phyloP scores from a whole-genome alignment of 2,888 invertebrate species.

The Pseudolycoriella hygida region DNA sequence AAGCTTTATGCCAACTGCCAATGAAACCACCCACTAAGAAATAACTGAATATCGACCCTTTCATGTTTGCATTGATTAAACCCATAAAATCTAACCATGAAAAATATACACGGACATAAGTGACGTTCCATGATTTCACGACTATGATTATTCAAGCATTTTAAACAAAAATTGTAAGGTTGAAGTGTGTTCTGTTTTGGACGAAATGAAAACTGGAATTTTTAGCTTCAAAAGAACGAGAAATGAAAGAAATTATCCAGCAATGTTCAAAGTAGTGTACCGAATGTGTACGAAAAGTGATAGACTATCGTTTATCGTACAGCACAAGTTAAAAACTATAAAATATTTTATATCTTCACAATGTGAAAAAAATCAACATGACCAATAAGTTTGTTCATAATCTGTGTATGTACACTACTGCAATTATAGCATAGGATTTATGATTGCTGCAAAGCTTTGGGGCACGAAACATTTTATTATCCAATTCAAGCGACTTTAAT shows the following conservation, averaged over 20 bases:
- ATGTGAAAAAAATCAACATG: no score
- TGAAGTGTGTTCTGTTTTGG: neutral
- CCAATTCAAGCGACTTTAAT: no score
- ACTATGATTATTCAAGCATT: neutral
- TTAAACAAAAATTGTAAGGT: neutral
- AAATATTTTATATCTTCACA: no score
- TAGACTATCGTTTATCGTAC: no score
- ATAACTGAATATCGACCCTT: neutral
- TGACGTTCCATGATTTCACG: neutral
- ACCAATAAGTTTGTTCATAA: no score
- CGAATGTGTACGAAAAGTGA: no score
- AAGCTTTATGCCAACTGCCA: no score
- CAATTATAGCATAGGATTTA: neutral
- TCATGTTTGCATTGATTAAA: neutral
- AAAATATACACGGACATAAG: neutral
- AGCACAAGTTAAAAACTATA: no score
- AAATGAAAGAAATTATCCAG: no score
- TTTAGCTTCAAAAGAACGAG: neutral
- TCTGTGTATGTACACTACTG: neutral
- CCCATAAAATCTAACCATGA: neutral
- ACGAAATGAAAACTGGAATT: neutral
- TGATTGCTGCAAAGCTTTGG: slow-evolving; percentile 1
- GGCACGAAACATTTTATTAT: neutral
- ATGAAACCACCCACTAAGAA: neutral
- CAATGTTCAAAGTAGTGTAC: no score